Percentiles rank a stretch among this genome's conserved stretches.
phyloP scores from a whole-genome alignment of 2,797 vertebrate genomes.

The Catamblyrhynchus diadema region DNA sequence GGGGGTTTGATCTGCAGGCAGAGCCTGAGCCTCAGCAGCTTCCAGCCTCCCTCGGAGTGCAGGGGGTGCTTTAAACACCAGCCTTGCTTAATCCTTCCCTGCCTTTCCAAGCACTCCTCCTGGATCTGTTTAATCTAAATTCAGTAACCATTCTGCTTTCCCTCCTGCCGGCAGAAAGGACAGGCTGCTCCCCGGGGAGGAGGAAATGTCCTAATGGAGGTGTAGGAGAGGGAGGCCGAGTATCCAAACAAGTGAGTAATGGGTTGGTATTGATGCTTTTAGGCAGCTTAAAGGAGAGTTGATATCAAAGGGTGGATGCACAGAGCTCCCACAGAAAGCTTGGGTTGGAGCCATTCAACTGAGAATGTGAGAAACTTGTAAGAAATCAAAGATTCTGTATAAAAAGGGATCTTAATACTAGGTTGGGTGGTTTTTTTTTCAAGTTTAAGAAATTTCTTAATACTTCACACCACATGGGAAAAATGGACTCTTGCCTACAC shows the following conservation, averaged over 20 bases:
- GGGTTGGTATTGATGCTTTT: neutral
- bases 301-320: neutral
- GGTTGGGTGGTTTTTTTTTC: neutral
- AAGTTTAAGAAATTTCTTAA: no score
- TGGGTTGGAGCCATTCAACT: neutral
- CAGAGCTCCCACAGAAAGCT: neutral
- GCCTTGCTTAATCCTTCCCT: neutral
- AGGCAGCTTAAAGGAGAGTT: neutral
- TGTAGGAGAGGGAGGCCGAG: neutral
- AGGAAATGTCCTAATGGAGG: neutral
- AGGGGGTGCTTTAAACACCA: neutral
- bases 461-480: neutral
- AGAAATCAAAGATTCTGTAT: neutral
- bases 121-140: fast-evolving
- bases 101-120: neutral
- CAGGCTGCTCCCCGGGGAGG: neutral
- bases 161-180: neutral
- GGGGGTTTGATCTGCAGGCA: neutral
- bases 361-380: neutral
- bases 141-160: neutral
- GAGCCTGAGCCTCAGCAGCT: neutral
- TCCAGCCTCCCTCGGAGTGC: neutral
- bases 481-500: neutral
- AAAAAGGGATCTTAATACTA: neutral
- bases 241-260: neutral